Evolutionary conservation across 1,140 invertebrate genomes (phyloP), one percentile per base, ranked within the genome.

Genomic region (Hormaphis cornu): DNA sequence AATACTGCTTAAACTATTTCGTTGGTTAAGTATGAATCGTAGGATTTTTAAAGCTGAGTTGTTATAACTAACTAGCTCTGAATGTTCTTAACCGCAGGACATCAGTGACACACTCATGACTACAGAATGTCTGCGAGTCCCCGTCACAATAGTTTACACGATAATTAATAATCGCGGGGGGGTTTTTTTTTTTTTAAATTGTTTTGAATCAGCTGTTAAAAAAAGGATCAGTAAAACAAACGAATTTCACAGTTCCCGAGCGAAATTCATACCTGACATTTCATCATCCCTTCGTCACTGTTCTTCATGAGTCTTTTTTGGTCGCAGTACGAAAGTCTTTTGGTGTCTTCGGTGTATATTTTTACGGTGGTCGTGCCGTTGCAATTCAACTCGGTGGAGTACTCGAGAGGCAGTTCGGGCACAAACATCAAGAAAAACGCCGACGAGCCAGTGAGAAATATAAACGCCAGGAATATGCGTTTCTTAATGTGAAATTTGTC

Each of bases 401-500:
- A 46, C 18, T 54, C 53, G 10, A 35, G n/a, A 14, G 53, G 35
- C 14, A 54, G 2, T 12, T 18, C 20, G 18, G 53, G 33, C 18
- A 54, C 53, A 12, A 18, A 54, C 53, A 54, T 35, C 1, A 54
- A 10, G 7, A 54, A 54, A 7, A 35, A 54, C 18, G 53, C 53
- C 30, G 53, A 54, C 3, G 35, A 10, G 16, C 46, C 37, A 20
- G 46, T 52, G 5, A 14, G 5, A 33, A 53, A 37, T 42, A 33
- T 69, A 22, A 87, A 87, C 22, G 84, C 72, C 48, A 91, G 76
- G 75, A 91, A 90, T 53, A 91, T 77, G 12, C 78, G 75, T 76
- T 91, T 90, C 75, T 91, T 89, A 54, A 84, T 83, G 70, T 84
- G 83, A 74, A 86, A 89, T 71, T 83, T 85, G 78, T 94, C 91